Conservation (phyloP, 2,888 invertebrate genomes). For the Scaptomyza cyrtandrae region DNA sequence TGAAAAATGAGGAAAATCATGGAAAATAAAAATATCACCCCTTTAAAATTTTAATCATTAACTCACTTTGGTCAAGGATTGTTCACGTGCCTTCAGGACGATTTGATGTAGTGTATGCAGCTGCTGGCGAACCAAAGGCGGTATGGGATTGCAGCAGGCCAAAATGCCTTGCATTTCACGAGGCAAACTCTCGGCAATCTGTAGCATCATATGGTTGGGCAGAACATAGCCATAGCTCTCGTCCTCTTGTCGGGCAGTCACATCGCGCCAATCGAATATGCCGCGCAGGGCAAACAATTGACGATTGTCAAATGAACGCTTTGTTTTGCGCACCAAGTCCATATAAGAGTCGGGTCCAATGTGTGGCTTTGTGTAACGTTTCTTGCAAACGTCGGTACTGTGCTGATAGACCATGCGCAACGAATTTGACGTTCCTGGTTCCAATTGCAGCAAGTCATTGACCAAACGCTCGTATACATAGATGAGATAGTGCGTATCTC, state of each 20-base stretch:
- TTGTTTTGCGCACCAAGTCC: conserved; percentile 91
- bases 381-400: conserved; percentile 91
- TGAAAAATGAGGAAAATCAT: conserved; percentile 57
- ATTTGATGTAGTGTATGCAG: conserved; percentile 88
- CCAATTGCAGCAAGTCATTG: conserved; percentile 89
- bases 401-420: conserved; percentile 89
- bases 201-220: conserved; percentile 97
- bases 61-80: conserved; percentile 87
- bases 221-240: conserved; percentile 96
- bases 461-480: conserved; percentile 93
- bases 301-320: conserved; percentile 92
- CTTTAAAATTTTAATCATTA: background rate
- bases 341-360: conserved; percentile 89
- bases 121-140: conserved; percentile 88
- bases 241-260: conserved; percentile 92
- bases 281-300: conserved; percentile 93
- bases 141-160: conserved; percentile 97
- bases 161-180: conserved; percentile 96
- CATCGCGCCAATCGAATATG: conserved; percentile 95
- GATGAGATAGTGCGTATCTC: conserved; percentile 97
- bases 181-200: conserved; percentile 94
- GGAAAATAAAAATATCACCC: background rate
- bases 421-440: conserved; percentile 88
- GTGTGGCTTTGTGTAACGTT: conserved; percentile 92
- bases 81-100: conserved; percentile 89